These are phyloP conservation scores for Tetragonula carbonaria DNA, from an alignment of 2,888 invertebrate species.

Conservation along the genomic window DNA sequence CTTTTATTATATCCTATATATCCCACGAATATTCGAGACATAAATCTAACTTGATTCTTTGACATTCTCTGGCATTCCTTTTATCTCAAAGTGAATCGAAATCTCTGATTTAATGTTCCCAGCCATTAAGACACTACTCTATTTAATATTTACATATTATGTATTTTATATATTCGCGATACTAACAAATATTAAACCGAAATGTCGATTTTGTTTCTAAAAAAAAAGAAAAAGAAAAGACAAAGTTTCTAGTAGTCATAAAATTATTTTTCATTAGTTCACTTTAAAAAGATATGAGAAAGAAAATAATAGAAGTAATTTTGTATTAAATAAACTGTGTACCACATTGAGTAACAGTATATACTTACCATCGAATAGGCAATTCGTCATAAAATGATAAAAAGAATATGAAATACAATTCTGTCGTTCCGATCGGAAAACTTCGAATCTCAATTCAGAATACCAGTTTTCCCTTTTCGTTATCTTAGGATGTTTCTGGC, in stretches of 20 bases:
- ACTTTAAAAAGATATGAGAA: background rate
- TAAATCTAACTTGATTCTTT: slow-evolving; percentile 40
- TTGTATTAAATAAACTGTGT: too few species aligned
- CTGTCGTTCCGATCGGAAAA: background rate
- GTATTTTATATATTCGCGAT: too few species aligned
- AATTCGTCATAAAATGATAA: too few species aligned
- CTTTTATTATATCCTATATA: too few species aligned
- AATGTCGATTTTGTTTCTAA: too few species aligned
- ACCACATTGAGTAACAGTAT: too few species aligned
- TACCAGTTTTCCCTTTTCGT: background rate
- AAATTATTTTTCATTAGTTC: too few species aligned
- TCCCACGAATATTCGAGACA: slow-evolving; percentile 8
- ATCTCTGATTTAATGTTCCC: background rate
- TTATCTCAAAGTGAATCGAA: background rate
- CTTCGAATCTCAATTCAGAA: background rate
- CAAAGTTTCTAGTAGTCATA: too few species aligned
- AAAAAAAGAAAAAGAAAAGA: too few species aligned
- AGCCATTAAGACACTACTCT: background rate
- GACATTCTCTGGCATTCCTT: slow-evolving; percentile 25
- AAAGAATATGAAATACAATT: background rate
- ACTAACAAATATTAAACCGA: too few species aligned
- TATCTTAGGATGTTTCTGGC: background rate
- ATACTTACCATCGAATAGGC: too few species aligned
- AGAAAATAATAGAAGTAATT: background rate
- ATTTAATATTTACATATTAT: too few species aligned